Conservation (phyloP, 2,797 vertebrate species). For the Typhlichthys eigenmanni region DNA sequence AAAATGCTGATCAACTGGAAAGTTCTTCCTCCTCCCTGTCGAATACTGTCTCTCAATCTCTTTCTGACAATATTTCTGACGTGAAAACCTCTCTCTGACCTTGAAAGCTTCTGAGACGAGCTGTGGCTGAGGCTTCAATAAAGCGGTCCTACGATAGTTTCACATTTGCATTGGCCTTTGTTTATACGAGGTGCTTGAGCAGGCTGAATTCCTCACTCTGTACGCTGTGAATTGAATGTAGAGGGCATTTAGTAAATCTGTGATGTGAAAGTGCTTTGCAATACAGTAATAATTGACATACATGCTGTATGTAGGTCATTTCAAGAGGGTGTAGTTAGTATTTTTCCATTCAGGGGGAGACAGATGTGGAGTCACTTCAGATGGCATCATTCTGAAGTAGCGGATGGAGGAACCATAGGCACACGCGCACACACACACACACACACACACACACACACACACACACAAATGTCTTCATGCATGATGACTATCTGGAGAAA, state of each 20-base stretch:
- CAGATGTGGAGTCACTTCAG: constrained; percentile 55
- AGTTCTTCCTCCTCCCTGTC: constrained; percentile 39
- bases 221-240: too few species aligned
- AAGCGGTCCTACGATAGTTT: not conserved
- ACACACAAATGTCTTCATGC: not conserved
- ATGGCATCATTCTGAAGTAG: constrained; percentile 46
- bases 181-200: too few species aligned
- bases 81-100: not conserved
- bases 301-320: constrained; percentile 48
- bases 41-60: constrained; percentile 47
- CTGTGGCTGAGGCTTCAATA: not conserved
- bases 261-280: too few species aligned
- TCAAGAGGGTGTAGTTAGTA: constrained; percentile 16
- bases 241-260: too few species aligned
- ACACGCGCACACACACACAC: not conserved
- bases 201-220: too few species aligned
- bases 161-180: too few species aligned
- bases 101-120: not conserved
- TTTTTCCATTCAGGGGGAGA: constrained; percentile 23
- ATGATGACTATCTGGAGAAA: constrained; percentile 27
- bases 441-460: not conserved
- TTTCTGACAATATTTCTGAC: not conserved
- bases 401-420: constrained; percentile 4
- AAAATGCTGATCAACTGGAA: constrained; percentile 76
- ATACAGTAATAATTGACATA: constrained; percentile 1